Percentiles rank a stretch among this genome's conserved stretches.
These are phyloP conservation scores for Diadema setosum DNA, from an alignment of 35 echinoderm and acorn worm genomes.

Conservation along the genomic window DNA sequence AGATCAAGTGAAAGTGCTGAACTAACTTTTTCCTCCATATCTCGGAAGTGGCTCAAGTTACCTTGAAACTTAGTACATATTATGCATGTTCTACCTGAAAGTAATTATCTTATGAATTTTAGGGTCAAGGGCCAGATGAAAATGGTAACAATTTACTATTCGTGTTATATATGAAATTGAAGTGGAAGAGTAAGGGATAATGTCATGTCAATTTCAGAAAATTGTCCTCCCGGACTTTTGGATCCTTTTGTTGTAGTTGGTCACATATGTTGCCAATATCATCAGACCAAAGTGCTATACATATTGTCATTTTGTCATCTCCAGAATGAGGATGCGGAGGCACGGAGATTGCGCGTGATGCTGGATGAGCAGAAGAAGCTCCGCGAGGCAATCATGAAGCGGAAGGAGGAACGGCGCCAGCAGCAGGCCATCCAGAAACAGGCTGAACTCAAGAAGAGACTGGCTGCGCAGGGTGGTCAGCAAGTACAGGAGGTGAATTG, in stretches of 20 bases:
- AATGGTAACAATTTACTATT: no score
- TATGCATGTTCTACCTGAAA: no score
- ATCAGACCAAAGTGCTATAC: neutral
- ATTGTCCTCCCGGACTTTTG: no score
- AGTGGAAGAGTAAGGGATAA: no score
- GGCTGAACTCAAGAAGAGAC: slow-evolving; percentile 79
- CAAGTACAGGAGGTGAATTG: neutral
- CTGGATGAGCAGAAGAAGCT: slow-evolving; percentile 92
- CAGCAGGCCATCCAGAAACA: slow-evolving; percentile 71
- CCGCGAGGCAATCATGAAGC: slow-evolving; percentile 61
- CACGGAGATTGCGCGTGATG: slow-evolving; percentile 49
- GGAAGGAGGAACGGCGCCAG: slow-evolving; percentile 82
- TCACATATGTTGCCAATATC: neutral
- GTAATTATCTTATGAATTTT: no score
- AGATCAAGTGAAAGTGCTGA: no score
- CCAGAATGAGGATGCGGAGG: slow-evolving; percentile 61
- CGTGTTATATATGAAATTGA: no score
- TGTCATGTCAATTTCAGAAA: no score
- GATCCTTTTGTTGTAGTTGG: neutral
- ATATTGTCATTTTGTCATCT: neutral
- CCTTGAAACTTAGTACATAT: no score
- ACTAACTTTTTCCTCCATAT: no score
- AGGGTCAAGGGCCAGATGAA: no score
- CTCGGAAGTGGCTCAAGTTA: no score
- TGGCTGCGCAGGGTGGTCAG: slow-evolving; percentile 41